Conservation (phyloP, 2,113 vertebrate species). For the Columbina picui region DNA sequence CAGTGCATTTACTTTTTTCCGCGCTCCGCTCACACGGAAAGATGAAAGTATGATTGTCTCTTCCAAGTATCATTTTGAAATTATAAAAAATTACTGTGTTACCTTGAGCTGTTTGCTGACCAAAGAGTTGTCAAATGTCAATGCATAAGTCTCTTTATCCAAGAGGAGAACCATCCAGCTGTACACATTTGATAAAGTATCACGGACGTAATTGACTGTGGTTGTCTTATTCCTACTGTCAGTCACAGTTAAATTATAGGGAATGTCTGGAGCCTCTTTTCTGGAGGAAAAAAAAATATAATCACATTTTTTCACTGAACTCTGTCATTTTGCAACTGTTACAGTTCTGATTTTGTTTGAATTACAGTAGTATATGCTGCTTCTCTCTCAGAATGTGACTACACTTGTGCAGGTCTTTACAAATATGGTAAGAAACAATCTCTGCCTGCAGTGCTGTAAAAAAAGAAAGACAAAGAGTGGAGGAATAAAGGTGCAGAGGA, state of each 20-base stretch:
- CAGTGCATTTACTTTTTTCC: neutral
- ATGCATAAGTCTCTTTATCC: constrained; percentile 70
- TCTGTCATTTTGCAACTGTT: neutral
- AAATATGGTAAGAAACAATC: neutral
- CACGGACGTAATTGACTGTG: constrained; percentile 69
- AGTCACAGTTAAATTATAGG: constrained; percentile 72
- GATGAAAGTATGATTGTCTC: neutral
- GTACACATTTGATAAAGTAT: constrained; percentile 72
- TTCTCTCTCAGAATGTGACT: neutral
- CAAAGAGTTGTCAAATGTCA: constrained; percentile 59
- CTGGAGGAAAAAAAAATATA: constrained; percentile 33
- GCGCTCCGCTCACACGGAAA: neutral
- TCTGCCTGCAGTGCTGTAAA: neutral
- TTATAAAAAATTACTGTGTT: neutral
- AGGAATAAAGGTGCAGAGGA: neutral
- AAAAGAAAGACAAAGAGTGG: neutral
- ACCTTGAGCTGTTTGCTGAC: constrained; percentile 67
- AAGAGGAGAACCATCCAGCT: constrained; percentile 78
- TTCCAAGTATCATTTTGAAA: neutral
- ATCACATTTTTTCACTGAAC: neutral
- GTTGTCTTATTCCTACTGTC: constrained; percentile 73
- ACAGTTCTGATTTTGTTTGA: neutral
- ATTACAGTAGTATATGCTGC: neutral
- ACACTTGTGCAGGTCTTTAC: neutral
- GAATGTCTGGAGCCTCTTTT: constrained; percentile 10